These are phyloP conservation scores for Hetaerina titia DNA, from an alignment of 2,888 invertebrate genomes.

Conservation along the genomic window DNA sequence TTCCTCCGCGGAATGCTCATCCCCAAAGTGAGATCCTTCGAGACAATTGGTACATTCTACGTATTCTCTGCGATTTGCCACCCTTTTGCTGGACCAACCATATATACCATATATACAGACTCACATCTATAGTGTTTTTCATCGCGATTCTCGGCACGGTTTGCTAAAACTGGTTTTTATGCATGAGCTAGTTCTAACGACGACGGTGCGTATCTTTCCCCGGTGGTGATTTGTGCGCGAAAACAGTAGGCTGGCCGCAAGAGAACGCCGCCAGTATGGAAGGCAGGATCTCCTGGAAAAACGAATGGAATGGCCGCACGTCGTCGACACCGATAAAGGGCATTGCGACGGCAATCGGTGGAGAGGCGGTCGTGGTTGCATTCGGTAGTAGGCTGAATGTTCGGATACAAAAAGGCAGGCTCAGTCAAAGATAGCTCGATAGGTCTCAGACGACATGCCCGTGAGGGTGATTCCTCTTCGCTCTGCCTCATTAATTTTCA, in stretches of 20 bases:
- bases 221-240: constrained; percentile 9
- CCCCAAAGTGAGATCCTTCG: too few species aligned
- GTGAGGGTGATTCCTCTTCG: neutral
- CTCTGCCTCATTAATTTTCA: neutral
- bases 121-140: constrained; percentile 36
- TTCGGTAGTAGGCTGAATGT: neutral
- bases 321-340: neutral
- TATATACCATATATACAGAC: too few species aligned
- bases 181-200: constrained; percentile 40
- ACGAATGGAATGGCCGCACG: constrained; percentile 11
- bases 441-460: too few species aligned
- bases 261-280: constrained; percentile 37
- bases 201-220: neutral
- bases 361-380: neutral
- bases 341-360: neutral
- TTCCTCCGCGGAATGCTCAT: too few species aligned
- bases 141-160: constrained; percentile 50
- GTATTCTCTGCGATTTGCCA: too few species aligned
- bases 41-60: too few species aligned
- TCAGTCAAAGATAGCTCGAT: neutral
- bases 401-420: neutral
- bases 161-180: constrained; percentile 59
- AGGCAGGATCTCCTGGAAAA: neutral
- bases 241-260: neutral
- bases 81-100: too few species aligned